Percentiles rank a stretch among this genome's conserved stretches.
phyloP scores from a whole-genome alignment of 2,888 invertebrate species.

The Chaitophorus viminalis region DNA sequence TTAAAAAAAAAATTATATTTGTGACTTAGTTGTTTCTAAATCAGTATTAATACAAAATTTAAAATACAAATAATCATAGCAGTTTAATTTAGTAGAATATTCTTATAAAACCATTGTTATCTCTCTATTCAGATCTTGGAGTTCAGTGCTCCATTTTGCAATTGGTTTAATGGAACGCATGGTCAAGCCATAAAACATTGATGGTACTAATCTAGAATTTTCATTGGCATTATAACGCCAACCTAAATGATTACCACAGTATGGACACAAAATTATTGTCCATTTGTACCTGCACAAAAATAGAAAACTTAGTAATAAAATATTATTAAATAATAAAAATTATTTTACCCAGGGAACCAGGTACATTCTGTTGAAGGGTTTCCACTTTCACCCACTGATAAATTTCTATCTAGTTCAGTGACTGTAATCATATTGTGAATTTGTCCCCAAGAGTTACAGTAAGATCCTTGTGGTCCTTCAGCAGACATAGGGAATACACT shows the following conservation, averaged over 20 bases:
- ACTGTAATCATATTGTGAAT: constrained; percentile 83
- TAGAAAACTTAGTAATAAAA: neutral
- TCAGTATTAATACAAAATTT: too few relatives aligned
- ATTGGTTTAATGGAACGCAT: neutral
- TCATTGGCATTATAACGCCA: neutral
- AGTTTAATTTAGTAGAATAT: too few relatives aligned
- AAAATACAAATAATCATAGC: too few relatives aligned
- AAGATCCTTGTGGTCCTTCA: constrained; percentile 82
- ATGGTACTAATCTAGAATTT: neutral
- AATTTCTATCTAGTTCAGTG: neutral
- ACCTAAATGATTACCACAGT: neutral
- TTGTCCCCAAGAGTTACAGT: constrained; percentile 83
- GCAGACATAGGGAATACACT: constrained; percentile 84
- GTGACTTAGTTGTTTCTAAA: too few relatives aligned
- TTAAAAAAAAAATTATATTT: too few relatives aligned
- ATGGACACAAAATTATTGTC: neutral
- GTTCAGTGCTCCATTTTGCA: too few relatives aligned
- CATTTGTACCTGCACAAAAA: neutral
- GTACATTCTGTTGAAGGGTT: neutral
- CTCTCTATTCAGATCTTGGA: too few relatives aligned
- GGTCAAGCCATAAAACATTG: neutral
- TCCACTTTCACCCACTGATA: neutral
- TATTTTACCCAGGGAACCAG: constrained; percentile 55
- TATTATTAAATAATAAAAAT: neutral
- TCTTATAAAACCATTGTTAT: too few relatives aligned